Evolutionary conservation across 1,140 invertebrate species (phyloP).

Genomic region (Zaprionus davidi): DNA sequence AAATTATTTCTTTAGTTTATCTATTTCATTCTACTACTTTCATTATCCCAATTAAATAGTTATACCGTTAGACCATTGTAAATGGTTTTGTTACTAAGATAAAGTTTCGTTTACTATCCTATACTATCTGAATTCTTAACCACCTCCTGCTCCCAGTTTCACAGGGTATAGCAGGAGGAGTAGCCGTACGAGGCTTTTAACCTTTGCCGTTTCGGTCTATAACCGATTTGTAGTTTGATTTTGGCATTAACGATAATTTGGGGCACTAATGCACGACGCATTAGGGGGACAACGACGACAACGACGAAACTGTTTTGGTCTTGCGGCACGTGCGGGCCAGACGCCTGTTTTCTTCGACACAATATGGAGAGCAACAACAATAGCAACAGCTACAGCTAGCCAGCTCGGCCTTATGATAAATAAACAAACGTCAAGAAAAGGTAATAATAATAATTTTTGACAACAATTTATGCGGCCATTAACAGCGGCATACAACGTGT

Average conservation of each 20-base stretch:
- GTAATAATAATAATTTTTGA: slow-evolving; percentile 72
- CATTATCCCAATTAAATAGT: no score
- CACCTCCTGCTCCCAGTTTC: neutral
- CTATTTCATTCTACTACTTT: no score
- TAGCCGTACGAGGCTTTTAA: slow-evolving; percentile 63
- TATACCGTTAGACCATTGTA: no score
- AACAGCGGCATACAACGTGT: slow-evolving; percentile 79
- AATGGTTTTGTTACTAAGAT: no score
- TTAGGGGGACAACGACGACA: slow-evolving; percentile 41
- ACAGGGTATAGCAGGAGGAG: slow-evolving; percentile 17
- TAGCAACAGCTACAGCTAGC: slow-evolving; percentile 13
- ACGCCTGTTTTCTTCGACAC: slow-evolving; percentile 25
- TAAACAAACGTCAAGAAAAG: slow-evolving; percentile 64
- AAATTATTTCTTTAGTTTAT: no score
- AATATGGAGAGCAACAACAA: neutral
- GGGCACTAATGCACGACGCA: slow-evolving; percentile 69
- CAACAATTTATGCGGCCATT: slow-evolving; percentile 82
- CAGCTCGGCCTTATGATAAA: slow-evolving; percentile 61
- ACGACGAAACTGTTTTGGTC: slow-evolving; percentile 42
- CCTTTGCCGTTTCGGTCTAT: slow-evolving; percentile 55
- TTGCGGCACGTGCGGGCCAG: slow-evolving; percentile 67
- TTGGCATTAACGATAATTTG: slow-evolving; percentile 58
- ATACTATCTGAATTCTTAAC: no score
- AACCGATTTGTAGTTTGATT: slow-evolving; percentile 71
- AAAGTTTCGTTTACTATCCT: no score